These are phyloP conservation scores for Callosobruchus maculatus DNA, from an alignment of 2,888 invertebrate genomes.

Conservation along the genomic window DNA sequence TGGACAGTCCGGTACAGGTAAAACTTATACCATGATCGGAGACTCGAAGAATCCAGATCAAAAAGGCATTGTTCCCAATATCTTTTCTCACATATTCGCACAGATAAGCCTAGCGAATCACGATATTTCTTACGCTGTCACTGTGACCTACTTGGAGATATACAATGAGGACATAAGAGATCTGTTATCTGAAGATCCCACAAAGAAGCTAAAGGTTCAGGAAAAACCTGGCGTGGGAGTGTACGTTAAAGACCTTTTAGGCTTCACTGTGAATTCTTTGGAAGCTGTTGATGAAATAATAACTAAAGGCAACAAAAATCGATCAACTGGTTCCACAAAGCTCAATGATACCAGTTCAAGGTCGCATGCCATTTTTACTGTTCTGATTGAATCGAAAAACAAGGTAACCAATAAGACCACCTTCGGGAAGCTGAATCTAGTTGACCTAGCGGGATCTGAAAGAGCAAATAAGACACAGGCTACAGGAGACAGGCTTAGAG, in stretches of 20 bases:
- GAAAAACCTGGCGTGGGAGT: constrained; percentile 94
- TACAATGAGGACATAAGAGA: constrained; percentile 97
- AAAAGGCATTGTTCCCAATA: constrained; percentile 93
- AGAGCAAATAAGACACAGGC: constrained; percentile 95
- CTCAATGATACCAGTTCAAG: constrained; percentile 94
- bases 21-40: constrained; percentile 97
- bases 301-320: constrained; percentile 89
- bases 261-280: constrained; percentile 92
- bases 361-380: constrained; percentile 96
- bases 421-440: constrained; percentile 91
- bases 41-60: constrained; percentile 77
- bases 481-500: constrained; percentile 81
- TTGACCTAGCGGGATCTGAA: constrained; percentile 94
- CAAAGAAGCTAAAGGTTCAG: constrained; percentile 78
- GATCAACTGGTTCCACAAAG: constrained; percentile 73
- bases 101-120: constrained; percentile 83
- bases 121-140: constrained; percentile 81
- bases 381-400: constrained; percentile 90
- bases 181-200: constrained; percentile 63
- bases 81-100: constrained; percentile 96
- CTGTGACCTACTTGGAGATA: constrained; percentile 95
- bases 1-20: constrained; percentile 91
- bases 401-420: constrained; percentile 71
- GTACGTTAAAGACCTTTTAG: constrained; percentile 91
- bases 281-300: constrained; percentile 93